Conservation (phyloP, 2,113 vertebrate species). For the Cololabis saira region DNA sequence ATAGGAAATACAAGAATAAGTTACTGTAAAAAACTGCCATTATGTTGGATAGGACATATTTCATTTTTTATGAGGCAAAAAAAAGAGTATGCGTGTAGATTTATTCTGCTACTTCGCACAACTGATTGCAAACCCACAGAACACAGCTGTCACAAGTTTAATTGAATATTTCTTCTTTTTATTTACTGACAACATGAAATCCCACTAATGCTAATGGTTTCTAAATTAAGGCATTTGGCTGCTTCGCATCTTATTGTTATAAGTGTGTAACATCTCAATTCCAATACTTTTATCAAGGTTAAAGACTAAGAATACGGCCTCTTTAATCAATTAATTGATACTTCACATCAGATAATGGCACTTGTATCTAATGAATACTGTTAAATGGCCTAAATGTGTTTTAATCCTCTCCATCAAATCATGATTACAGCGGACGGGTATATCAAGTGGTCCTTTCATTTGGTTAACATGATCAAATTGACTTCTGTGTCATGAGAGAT, state of each 20-base stretch:
- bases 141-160: background rate
- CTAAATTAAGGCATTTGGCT: background rate
- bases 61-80: too few relatives aligned
- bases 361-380: slow-evolving; percentile 71
- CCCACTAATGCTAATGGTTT: background rate
- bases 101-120: too few relatives aligned
- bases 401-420: slow-evolving; percentile 74
- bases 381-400: slow-evolving; percentile 77
- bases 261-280: slow-evolving; percentile 58
- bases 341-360: slow-evolving; percentile 67
- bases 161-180: background rate
- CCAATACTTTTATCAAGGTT: slow-evolving; percentile 67
- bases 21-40: too few relatives aligned
- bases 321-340: slow-evolving; percentile 69
- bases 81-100: too few relatives aligned
- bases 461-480: slow-evolving; percentile 83
- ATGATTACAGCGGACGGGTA: slow-evolving; percentile 77
- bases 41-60: too few relatives aligned
- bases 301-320: slow-evolving; percentile 68
- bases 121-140: too few relatives aligned
- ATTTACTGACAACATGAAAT: background rate
- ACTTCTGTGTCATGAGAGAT: slow-evolving; percentile 77
- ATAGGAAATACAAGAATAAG: too few relatives aligned
- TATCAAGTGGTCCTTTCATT: slow-evolving; percentile 77
- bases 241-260: background rate